These are phyloP conservation scores for Tipula lateralis DNA, from an alignment of 2,888 invertebrate species.

Conservation along the genomic window DNA sequence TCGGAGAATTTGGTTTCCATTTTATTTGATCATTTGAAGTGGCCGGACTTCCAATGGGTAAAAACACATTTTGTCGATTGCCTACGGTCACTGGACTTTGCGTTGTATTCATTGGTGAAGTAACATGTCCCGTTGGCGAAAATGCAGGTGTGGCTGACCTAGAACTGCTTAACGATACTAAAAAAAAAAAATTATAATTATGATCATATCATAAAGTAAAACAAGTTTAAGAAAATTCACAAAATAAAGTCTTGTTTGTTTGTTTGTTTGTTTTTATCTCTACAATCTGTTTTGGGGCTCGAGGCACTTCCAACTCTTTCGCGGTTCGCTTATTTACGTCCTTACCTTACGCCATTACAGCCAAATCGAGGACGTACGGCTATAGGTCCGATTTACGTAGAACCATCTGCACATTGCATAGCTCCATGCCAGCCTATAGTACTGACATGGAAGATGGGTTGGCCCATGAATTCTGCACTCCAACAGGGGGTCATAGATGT, in stretches of 20 bases:
- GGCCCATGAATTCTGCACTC: too few relatives aligned
- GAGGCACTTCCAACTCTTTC: too few relatives aligned
- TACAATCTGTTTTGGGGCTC: too few relatives aligned
- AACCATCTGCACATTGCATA: too few relatives aligned
- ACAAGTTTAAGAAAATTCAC: constrained; percentile 15
- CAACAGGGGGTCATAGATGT: too few relatives aligned
- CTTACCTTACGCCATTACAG: too few relatives aligned
- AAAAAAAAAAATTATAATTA: constrained; percentile 40
- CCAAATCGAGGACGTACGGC: too few relatives aligned
- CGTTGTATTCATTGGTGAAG: constrained; percentile 60
- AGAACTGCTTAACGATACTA: constrained; percentile 89
- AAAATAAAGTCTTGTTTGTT: constrained; percentile 20
- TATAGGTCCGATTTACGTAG: too few relatives aligned
- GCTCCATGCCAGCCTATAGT: too few relatives aligned
- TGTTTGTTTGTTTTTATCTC: too few relatives aligned
- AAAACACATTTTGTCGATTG: constrained; percentile 80
- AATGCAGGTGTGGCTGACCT: constrained; percentile 90
- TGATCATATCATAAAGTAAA: background rate
- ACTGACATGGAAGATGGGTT: too few relatives aligned
- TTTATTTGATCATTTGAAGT: constrained; percentile 41
- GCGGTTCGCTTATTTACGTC: too few relatives aligned
- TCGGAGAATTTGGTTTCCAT: constrained; percentile 46
- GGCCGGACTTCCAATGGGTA: constrained; percentile 77
- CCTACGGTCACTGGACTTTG: constrained; percentile 66
- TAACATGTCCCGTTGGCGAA: constrained; percentile 64